Conservation (phyloP, 2,113 vertebrate genomes). For the Ailurus styani region DNA sequence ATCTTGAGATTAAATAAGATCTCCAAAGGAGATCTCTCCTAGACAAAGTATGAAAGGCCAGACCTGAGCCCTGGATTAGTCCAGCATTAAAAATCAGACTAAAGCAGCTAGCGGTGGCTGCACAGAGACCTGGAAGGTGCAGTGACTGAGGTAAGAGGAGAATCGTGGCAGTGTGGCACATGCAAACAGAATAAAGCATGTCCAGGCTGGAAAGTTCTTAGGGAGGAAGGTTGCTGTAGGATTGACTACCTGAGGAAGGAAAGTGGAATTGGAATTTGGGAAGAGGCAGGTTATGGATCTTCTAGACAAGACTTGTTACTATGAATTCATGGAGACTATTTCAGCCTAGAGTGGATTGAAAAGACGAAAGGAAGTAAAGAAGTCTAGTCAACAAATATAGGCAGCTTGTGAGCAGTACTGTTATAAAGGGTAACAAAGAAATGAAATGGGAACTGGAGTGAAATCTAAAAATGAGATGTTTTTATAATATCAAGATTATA, state of each 20-base stretch:
- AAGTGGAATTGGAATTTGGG: neutral
- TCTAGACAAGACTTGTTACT: neutral
- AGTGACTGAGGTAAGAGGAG: neutral
- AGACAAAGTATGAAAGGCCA: neutral
- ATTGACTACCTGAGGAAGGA: neutral
- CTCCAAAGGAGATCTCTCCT: no score
- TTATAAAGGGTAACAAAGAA: neutral
- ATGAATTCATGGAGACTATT: neutral
- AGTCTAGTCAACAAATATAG: neutral
- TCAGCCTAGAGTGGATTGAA: neutral
- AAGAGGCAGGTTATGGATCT: neutral
- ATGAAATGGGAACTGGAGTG: neutral
- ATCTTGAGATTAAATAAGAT: no score
- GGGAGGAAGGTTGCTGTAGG: neutral
- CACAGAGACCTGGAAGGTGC: neutral
- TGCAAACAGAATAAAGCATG: neutral
- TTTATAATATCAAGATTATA: neutral
- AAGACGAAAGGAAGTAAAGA: neutral
- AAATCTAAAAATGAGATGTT: neutral
- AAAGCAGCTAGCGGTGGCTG: neutral
- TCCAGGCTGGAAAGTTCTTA: neutral
- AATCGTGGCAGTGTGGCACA: rapidly evolving
- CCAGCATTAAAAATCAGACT: neutral
- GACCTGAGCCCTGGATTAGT: neutral
- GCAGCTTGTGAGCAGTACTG: neutral